These are phyloP conservation scores for Okapia johnstoni DNA, from an alignment of 2,113 vertebrate genomes.

Conservation along the genomic window DNA sequence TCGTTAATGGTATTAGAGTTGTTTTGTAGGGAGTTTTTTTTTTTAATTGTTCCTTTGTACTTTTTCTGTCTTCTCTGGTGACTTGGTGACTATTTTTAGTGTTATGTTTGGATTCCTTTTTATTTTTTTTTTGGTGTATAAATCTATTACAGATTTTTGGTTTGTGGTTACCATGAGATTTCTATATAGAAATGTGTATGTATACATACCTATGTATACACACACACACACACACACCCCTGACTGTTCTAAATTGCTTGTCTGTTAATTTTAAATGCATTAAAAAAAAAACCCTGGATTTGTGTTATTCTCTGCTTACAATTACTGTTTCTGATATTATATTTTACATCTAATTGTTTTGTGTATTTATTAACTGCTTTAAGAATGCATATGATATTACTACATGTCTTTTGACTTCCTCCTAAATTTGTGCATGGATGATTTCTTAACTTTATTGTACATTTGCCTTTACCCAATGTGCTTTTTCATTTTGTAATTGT, in stretches of 20 bases:
- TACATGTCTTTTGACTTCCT: not conserved
- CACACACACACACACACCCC: not conserved
- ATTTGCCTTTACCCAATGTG: not conserved
- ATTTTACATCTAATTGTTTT: not conserved
- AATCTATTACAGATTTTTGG: not conserved
- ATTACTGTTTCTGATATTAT: not conserved
- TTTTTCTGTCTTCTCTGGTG: not conserved
- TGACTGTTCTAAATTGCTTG: not conserved
- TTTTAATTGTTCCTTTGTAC: not conserved
- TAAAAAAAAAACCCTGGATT: not conserved
- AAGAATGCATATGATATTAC: not conserved
- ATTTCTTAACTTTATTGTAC: not conserved
- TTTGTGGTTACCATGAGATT: not conserved
- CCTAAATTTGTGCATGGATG: not conserved
- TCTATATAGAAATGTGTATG: not conserved
- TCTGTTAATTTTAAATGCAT: not conserved
- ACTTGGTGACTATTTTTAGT: not conserved
- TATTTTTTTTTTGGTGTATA: not conserved
- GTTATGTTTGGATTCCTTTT: not conserved
- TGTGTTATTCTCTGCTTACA: not conserved
- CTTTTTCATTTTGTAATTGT: not conserved
- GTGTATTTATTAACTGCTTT: not conserved
- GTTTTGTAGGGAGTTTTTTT: not conserved
- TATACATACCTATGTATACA: rapidly evolving
- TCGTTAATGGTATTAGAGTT: not conserved